Evolutionary conservation across 2,797 vertebrate species (phyloP).

Genomic region (Pachyuromys duprasi): DNA sequence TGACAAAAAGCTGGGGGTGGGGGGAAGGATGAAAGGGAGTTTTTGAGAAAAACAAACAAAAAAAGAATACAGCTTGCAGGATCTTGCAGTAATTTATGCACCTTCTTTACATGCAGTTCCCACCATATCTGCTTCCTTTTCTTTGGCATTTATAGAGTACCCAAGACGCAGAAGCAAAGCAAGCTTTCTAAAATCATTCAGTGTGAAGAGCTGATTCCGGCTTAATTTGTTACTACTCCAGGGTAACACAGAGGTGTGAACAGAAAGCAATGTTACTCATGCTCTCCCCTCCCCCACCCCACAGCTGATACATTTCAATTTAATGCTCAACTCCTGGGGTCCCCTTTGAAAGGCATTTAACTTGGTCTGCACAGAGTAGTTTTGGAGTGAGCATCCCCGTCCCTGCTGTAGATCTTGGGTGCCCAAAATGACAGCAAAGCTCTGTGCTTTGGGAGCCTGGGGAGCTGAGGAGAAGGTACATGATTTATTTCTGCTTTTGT

Average conservation of each 20-base stretch:
- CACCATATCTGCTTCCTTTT: not conserved
- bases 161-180: conserved; percentile 43
- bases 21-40: not conserved
- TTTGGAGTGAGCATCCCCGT: not conserved
- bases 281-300: not conserved
- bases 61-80: not conserved
- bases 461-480: not conserved
- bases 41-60: not conserved
- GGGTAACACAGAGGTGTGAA: conserved; percentile 63
- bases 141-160: conserved; percentile 62
- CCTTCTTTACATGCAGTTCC: conserved; percentile 33
- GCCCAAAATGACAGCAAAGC: not conserved
- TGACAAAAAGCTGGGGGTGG: not conserved
- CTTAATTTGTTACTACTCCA: conserved; percentile 77
- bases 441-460: not conserved
- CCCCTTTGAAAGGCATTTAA: not conserved
- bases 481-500: not conserved
- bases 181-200: conserved; percentile 69
- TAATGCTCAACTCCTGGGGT: not conserved
- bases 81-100: conserved; percentile 48
- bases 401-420: not conserved
- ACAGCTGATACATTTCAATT: not conserved
- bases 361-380: not conserved
- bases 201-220: conserved; percentile 62
- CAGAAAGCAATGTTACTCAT: not conserved